These are phyloP conservation scores for Oscheius sp. DNA, from an alignment of 2,888 invertebrate genomes.

Conservation along the genomic window DNA sequence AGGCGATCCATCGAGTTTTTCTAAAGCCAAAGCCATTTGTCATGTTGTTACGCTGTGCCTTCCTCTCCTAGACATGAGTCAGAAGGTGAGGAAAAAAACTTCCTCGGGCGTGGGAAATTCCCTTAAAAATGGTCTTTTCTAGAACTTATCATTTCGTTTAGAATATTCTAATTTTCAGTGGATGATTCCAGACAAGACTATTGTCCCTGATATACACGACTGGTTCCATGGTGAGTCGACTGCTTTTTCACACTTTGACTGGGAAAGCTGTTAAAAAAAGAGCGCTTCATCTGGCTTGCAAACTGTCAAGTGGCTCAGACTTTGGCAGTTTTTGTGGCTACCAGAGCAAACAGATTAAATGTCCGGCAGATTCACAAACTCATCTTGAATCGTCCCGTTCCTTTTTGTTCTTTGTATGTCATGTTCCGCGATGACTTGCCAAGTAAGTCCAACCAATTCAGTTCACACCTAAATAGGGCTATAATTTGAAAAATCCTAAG, in stretches of 20 bases:
- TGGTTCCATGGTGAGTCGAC: constrained; percentile 16
- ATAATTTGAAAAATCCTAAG: too few species aligned
- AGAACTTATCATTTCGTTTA: not conserved
- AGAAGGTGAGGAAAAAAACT: not conserved
- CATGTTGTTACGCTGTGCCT: not conserved
- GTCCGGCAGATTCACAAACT: constrained; percentile 9
- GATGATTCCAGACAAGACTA: constrained; percentile 9
- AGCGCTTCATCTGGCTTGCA: not conserved
- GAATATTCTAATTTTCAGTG: not conserved
- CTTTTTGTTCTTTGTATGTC: not conserved
- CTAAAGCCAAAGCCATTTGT: not conserved
- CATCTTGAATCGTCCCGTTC: too few species aligned
- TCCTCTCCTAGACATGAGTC: not conserved
- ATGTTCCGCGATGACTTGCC: not conserved
- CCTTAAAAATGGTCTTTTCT: not conserved
- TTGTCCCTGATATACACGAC: constrained; percentile 15
- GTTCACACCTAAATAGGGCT: too few species aligned
- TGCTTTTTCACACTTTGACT: not conserved
- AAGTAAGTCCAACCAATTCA: too few species aligned
- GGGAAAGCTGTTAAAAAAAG: not conserved
- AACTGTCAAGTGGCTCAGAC: not conserved
- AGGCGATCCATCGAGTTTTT: constrained; percentile 2
- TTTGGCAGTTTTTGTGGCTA: constrained; percentile 19
- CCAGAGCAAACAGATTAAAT: constrained; percentile 27
- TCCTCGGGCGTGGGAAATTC: too few species aligned